Conservation (phyloP, 2,797 vertebrate genomes). For the Fistularia tabacaria region DNA sequence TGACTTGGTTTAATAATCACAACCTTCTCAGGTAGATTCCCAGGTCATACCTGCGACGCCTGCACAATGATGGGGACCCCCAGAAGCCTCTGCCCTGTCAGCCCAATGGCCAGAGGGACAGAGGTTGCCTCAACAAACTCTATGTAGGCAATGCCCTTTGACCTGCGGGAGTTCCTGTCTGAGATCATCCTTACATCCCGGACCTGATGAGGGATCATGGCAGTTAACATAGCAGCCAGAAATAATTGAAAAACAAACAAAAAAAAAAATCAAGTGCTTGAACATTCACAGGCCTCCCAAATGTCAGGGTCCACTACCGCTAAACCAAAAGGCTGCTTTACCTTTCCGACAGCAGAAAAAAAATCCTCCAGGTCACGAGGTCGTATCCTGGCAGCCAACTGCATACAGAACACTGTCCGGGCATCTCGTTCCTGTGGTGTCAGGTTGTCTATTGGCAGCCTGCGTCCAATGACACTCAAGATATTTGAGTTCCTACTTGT, state of each 20-base stretch:
- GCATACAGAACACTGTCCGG: constrained; percentile 97
- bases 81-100: constrained; percentile 93
- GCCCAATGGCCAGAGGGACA: constrained; percentile 92
- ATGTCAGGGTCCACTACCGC: too few species aligned
- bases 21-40: not conserved
- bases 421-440: constrained; percentile 95
- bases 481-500: not conserved
- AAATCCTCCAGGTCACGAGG: constrained; percentile 95
- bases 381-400: constrained; percentile 91
- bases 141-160: constrained; percentile 98
- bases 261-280: too few species aligned
- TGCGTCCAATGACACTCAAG: constrained; percentile 37
- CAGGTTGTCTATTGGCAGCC: constrained; percentile 91
- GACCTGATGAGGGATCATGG: constrained; percentile 70
- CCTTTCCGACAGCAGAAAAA: constrained; percentile 96
- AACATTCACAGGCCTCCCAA: too few species aligned
- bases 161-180: constrained; percentile 95
- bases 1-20: too few species aligned
- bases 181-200: constrained; percentile 97
- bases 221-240: too few species aligned
- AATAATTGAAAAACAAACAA: too few species aligned
- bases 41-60: constrained; percentile 78
- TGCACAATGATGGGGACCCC: constrained; percentile 97
- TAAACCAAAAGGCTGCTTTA: constrained; percentile 27
- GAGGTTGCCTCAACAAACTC: constrained; percentile 94